Evolutionary conservation across 1,140 invertebrate genomes (phyloP), one percentile per base, ranked within the genome.

Genomic region (Dendroctonus valens): DNA sequence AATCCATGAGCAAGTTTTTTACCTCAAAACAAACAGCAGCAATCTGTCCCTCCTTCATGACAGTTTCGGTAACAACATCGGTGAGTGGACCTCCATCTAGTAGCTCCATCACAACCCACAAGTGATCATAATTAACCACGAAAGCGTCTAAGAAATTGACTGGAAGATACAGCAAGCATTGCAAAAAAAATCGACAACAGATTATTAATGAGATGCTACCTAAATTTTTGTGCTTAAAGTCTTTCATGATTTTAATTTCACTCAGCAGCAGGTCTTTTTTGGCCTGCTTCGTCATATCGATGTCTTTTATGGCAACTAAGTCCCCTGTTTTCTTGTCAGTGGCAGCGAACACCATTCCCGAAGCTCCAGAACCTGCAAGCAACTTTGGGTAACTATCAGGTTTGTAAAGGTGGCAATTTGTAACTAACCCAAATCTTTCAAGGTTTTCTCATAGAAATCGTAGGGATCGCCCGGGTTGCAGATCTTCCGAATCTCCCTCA

Each of bases 21-120:
- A 68, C 94, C 81, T 98, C 95, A 59, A 89, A 85, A 73, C 91
- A 95, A 3, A 99, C 94, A 12, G 94, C 94, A 9, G 97, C 95
- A 57, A 99, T 99, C 78, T 99, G 97, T 3, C 89, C 87, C 79
- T 98, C 96, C 74, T 96, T 94, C 94, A 99, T 97, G 9, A 97
- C 88, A 1, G 96, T 97, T 81, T 98, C 96, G 3, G 94, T 98
- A 1, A 98, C 96, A 3, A 99, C 95, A 80, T 99, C 96, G 0
- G 97, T 99, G 5, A 99, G 80, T 0, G 96, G 92, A 5, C 97
- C 97, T 39, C 96, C 96, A 73, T 97, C 93, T 62, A 99, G 82
- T 52, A 97, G 87, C 79, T 99, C 96, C 96, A 99, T 98, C 0
- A 90, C 83, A 0, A 90, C 96, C 94, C 94, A 98, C 3, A 99